Evolutionary conservation across 2,797 vertebrate species (phyloP), one percentile per base, ranked within the genome.

Genomic region (Austrolebias charrua): DNA sequence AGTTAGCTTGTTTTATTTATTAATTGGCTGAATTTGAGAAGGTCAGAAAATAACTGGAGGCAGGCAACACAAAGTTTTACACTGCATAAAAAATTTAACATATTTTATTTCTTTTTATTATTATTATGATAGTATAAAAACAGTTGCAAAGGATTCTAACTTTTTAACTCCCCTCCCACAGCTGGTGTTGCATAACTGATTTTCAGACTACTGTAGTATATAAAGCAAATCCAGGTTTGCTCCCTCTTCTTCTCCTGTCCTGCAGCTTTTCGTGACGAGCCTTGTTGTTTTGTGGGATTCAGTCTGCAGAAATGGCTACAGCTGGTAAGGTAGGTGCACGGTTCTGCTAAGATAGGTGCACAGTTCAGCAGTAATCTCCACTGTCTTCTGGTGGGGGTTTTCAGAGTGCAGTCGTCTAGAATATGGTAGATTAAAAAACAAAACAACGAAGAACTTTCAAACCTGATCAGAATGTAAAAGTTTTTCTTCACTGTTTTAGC

Each of bases 311-410:
- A 56, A 91, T 91, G 89, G 54, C 86, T 50, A 91, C 87, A 76
- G 79, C 76, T 73, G 89, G 89, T 10, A 89, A 91, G 84, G 91
- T 92, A 84, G 5, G 88, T 85, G 4, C 4, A 38, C 1, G 2
- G 40, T 38, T 56, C n/a, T n/a, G n/a, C n/a, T n/a, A n/a, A n/a
- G n/a, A n/a, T n/a, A n/a, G n/a, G n/a, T n/a, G n/a, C 24, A 29
- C 5, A 9, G 24, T 2, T 2, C 18, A 58, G 15, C 18, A 43
- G 16, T 4, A 4, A n/a, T n/a, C n/a, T n/a, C n/a, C n/a, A n/a
- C n/a, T n/a, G 8, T 9, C 10, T 10, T 59, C 38, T 38, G 9
- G 35, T 10, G 35, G 7, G 33, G 8, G 10, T 38, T 38, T 33
- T 33, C 2, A 38, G 35, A 12, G 35, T 11, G 9, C 9, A 38